Conservation (phyloP, 2,888 invertebrate species). For the Melanostoma scalare region DNA sequence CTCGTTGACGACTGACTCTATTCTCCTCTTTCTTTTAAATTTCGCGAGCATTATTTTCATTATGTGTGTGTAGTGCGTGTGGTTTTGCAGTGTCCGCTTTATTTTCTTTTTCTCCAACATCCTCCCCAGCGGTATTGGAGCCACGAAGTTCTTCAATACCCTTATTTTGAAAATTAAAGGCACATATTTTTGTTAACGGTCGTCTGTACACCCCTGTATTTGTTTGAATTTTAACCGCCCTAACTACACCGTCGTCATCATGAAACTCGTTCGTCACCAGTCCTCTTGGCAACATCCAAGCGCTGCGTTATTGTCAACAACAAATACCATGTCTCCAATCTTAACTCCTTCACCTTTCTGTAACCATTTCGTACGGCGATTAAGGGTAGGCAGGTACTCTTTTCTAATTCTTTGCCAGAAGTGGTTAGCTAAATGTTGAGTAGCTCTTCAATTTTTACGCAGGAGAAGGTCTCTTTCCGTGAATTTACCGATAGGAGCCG, state of each 20-base stretch:
- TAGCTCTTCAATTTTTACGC: conserved; percentile 9
- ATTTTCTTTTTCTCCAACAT: too few relatives aligned
- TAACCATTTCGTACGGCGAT: background rate
- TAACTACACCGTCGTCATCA: conserved; percentile 40
- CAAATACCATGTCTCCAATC: background rate
- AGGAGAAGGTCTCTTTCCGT: background rate
- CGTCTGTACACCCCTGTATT: conserved; percentile 19
- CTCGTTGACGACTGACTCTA: too few relatives aligned
- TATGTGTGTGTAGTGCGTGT: too few relatives aligned
- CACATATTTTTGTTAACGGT: background rate
- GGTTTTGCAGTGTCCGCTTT: too few relatives aligned
- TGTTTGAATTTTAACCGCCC: conserved; percentile 43
- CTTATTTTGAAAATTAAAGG: background rate
- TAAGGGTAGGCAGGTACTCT: background rate
- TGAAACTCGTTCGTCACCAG: conserved; percentile 40
- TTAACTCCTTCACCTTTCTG: conserved; percentile 57
- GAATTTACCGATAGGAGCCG: conserved; percentile 17
- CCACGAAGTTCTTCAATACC: too few relatives aligned
- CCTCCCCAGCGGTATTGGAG: too few relatives aligned
- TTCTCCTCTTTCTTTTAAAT: too few relatives aligned
- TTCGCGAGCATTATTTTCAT: too few relatives aligned
- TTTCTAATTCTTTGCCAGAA: conserved; percentile 27
- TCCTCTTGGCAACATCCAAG: conserved; percentile 44
- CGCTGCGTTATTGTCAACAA: too few relatives aligned
- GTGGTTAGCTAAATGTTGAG: conserved; percentile 37